Percentiles rank a stretch among this genome's conserved stretches.
phyloP scores from a whole-genome alignment of 1,140 invertebrate genomes.

The Lanistes nyassanus region DNA sequence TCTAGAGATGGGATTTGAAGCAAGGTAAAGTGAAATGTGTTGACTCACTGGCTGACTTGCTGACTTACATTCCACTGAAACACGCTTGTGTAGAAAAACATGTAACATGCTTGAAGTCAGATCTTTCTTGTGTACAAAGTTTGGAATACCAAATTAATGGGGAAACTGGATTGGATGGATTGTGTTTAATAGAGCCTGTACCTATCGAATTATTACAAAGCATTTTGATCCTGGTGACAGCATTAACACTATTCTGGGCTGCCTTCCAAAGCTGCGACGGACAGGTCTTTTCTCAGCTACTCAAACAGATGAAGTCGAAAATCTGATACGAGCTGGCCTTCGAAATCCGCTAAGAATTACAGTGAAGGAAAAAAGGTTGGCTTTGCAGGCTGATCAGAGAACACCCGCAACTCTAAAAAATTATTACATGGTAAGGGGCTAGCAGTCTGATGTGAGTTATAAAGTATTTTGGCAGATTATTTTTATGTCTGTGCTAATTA shows the following conservation, averaged over 20 bases:
- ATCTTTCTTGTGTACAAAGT: too few species aligned
- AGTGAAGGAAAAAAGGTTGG: conserved; percentile 82
- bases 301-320: conserved; percentile 93
- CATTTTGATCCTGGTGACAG: conserved; percentile 52
- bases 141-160: too few species aligned
- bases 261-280: conserved; percentile 90
- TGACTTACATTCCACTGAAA: too few species aligned
- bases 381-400: conserved; percentile 64
- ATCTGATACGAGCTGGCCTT: conserved; percentile 91
- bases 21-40: conserved; percentile 63
- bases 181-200: too few species aligned
- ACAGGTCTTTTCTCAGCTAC: conserved; percentile 99
- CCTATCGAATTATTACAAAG: too few species aligned
- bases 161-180: too few species aligned
- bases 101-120: too few species aligned
- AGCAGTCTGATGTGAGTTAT: background rate
- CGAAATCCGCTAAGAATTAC: conserved; percentile 92
- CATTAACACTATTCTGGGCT: conserved; percentile 90
- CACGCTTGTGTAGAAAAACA: too few species aligned
- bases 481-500: too few species aligned
- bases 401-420: conserved; percentile 87
- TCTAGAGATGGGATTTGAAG: conserved; percentile 91
- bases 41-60: too few species aligned
- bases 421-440: conserved; percentile 76
- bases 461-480: too few species aligned